Evolutionary conservation across 2,888 invertebrate species (phyloP).

Genomic region (Vanessa cardui): DNA sequence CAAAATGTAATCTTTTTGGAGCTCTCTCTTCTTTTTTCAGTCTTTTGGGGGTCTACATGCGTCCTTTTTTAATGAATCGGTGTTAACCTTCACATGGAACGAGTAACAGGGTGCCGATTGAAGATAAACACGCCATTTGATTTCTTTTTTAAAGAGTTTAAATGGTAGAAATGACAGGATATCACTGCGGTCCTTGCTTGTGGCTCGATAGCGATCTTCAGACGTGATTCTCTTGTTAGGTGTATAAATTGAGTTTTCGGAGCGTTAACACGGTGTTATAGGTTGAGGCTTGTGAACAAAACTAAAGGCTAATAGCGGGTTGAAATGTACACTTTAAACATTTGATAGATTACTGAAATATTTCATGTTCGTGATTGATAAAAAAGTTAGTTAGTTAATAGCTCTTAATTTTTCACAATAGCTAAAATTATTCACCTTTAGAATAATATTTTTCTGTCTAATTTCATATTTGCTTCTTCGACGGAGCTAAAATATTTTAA

Average conservation of each 20-base stretch:
- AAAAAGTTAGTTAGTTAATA: too few relatives aligned
- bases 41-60: slow-evolving; percentile 79
- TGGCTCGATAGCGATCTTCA: slow-evolving; percentile 65
- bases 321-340: too few relatives aligned
- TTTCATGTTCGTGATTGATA: too few relatives aligned
- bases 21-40: slow-evolving; percentile 69
- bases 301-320: too few relatives aligned
- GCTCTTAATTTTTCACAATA: too few relatives aligned
- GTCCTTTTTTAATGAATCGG: slow-evolving; percentile 81
- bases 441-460: too few relatives aligned
- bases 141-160: slow-evolving; percentile 55
- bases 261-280: slow-evolving; percentile 33
- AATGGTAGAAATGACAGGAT: slow-evolving; percentile 75
- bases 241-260: slow-evolving; percentile 55
- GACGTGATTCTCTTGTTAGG: slow-evolving; percentile 52
- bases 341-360: too few relatives aligned
- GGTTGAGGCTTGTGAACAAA: slow-evolving; percentile 19
- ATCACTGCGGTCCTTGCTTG: slow-evolving; percentile 60
- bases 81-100: slow-evolving; percentile 81
- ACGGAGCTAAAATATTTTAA: too few relatives aligned
- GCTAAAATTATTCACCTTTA: too few relatives aligned
- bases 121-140: slow-evolving; percentile 70
- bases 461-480: too few relatives aligned
- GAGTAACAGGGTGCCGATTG: slow-evolving; percentile 81
- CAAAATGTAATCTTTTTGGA: slow-evolving; percentile 75